Evolutionary conservation across 2,888 invertebrate genomes (phyloP), one percentile per base, ranked within the genome.

Genomic region (Ectemnius lituratus): DNA sequence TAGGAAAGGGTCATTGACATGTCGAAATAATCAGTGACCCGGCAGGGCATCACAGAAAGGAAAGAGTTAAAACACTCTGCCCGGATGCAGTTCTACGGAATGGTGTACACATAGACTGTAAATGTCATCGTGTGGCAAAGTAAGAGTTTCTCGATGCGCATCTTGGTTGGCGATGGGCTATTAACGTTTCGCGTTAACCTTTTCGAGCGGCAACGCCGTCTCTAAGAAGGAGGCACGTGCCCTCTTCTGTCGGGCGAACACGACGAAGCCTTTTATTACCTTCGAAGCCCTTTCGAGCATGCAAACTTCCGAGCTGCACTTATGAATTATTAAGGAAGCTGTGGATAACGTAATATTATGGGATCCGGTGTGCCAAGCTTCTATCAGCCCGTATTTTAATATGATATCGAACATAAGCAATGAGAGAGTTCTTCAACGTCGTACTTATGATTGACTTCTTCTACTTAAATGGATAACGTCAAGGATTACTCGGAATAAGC

Each of bases 141-240:
- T 37, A 37, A 37, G 37, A 37, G 37, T 37, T 37, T 37, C 37
- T 37, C 37, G 37, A 11, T 37, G 81, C 67, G 79, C 80, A 82
- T 80, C 81, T 70, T 79, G 75, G 66, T 74, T 73, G 62, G n/a
- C 45, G 37, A 37, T 37, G 37, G 37, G 73, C 79, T 79, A 75
- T 83, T 84, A 80, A 58, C 66, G 73, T 67, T 67, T 75, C 64
- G 75, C 67, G 76, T 75, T 82, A 80, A 84, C 82, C 84, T 84
- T 84, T 84, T 65, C 58, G 64, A 66, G 75, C 75, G 77, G 71
- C 75, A 80, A 75, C 73, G 47, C 52, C 27, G 62, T 57, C 20
- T 37, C 37, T 0, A 2, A 23, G 37, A 6, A 27, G 20, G 27
- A 66, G 72, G 72, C 70, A 74, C 73, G 68, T 65, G 75, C 62